phyloP scores from a whole-genome alignment of 2,797 vertebrate genomes.

The Sternotherus odoratus region DNA sequence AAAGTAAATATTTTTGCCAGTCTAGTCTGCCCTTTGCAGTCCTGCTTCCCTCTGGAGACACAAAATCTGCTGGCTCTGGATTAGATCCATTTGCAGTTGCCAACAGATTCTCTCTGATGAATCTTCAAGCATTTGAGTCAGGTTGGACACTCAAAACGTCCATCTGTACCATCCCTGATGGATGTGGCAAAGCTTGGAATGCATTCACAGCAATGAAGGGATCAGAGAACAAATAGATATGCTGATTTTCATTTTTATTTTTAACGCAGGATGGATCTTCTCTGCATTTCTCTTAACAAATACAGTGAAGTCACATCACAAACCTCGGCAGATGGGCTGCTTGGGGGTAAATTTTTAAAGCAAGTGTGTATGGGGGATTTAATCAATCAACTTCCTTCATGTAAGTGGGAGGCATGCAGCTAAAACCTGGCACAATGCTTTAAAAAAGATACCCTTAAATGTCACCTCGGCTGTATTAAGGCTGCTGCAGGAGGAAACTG shows the following conservation, averaged over 20 bases:
- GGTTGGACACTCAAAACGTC: slow-evolving; percentile 75
- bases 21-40: slow-evolving; percentile 76
- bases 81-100: slow-evolving; percentile 76
- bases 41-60: slow-evolving; percentile 69
- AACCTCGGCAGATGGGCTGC: slow-evolving; percentile 1
- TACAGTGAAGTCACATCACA: slow-evolving; percentile 2
- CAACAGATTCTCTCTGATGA: slow-evolving; percentile 79
- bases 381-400: slow-evolving; percentile 38
- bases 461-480: slow-evolving; percentile 38
- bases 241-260: not conserved
- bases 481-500: slow-evolving; percentile 13
- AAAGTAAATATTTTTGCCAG: slow-evolving; percentile 79
- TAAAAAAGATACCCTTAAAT: slow-evolving; percentile 58
- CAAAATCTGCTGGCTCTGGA: slow-evolving; percentile 78
- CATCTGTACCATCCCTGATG: slow-evolving; percentile 74
- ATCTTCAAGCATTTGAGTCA: slow-evolving; percentile 77
- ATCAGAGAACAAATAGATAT: slow-evolving; percentile 32
- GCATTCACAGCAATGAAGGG: slow-evolving; percentile 50
- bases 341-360: slow-evolving; percentile 45
- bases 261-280: not conserved
- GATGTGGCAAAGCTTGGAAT: slow-evolving; percentile 70
- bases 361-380: not conserved
- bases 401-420: slow-evolving; percentile 35
- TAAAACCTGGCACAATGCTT: slow-evolving; percentile 39
- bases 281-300: not conserved